Base-by-base conservation (phyloP, 2,113 vertebrate genomes). In the Poecilia latipinna region DNA sequence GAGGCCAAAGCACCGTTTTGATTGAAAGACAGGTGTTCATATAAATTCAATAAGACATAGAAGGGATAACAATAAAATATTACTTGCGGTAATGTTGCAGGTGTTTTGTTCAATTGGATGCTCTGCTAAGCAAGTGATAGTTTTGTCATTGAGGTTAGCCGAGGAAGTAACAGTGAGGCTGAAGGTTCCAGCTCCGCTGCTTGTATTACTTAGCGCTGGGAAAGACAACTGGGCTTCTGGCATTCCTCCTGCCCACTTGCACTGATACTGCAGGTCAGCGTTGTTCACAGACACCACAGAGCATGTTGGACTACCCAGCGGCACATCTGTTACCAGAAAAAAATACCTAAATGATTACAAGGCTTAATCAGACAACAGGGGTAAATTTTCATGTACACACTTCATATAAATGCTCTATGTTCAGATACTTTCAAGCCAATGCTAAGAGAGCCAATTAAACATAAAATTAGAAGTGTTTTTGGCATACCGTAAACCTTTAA, bases 401-500 rank as follows among this genome's bases (percentile, higher is more conserved):
- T 48, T 48, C 17, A 19, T 48, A 48, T 48, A 48, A 1, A 54
- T n/a, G 51, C 24, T 22, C 22, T 19, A 7, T 54, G 39, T 54
- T 54, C 6, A 51, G 48, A 22, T 54, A 19, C 7, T n/a, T n/a
- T 57, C 51, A 57, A n/a, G 22, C 24, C 7, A 57, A 1, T n/a
- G 24, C 51, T 10, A 22, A 24, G 24, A 15, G 24, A 10, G n/a
- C 24, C 8, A 57, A n/a, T 33, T n/a, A 31, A 3, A 71, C 8
- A 51, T 35, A 37, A 42, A 71, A 33, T 28, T 5, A 74, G 3
- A 70, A 26, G 33, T 39, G n/a, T 22, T 44, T 44, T 82, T 7
- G 51, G 82, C 89, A 8, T 74, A 95, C 94, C 92, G 28, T 86
- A 92, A 65, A 95, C 2, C 0, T 75, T 70, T 66, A 94, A 0